These are phyloP conservation scores for Grallaria varia DNA, from an alignment of 2,113 vertebrate genomes.

Conservation along the genomic window DNA sequence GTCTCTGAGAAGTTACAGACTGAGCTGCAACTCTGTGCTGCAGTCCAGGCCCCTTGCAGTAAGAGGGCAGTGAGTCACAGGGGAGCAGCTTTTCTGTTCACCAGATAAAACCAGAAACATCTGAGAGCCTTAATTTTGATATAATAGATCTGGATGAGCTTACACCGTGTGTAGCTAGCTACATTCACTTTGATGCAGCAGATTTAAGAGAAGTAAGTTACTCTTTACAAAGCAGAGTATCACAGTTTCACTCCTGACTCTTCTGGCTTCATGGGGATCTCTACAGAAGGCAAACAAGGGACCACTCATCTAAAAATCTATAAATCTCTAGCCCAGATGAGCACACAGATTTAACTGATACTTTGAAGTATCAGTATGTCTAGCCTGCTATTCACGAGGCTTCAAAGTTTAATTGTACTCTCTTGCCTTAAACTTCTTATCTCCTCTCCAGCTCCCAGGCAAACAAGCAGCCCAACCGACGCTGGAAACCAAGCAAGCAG, in stretches of 20 bases:
- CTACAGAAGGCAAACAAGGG: too few species aligned
- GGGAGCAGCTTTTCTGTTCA: neutral
- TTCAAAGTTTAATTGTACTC: neutral
- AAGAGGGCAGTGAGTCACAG: neutral
- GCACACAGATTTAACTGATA: neutral
- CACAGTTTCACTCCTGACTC: too few species aligned
- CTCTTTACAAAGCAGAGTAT: neutral
- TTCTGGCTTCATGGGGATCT: too few species aligned
- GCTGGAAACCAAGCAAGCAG: neutral
- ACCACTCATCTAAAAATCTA: neutral
- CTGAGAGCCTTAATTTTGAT: neutral
- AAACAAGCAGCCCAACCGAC: neutral
- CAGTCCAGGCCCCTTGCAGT: neutral
- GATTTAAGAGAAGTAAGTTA: neutral
- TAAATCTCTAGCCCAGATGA: neutral
- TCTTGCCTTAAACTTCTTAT: neutral
- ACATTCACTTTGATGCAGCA: neutral
- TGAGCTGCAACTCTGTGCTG: accelerated
- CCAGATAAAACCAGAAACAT: neutral
- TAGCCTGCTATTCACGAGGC: neutral
- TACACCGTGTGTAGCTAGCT: neutral
- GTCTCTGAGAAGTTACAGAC: neutral
- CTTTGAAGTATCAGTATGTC: neutral
- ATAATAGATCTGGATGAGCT: neutral
- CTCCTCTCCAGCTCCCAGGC: neutral